Base-by-base conservation (phyloP, 2,888 invertebrate genomes). In the Drosophila trichaetosa region DNA sequence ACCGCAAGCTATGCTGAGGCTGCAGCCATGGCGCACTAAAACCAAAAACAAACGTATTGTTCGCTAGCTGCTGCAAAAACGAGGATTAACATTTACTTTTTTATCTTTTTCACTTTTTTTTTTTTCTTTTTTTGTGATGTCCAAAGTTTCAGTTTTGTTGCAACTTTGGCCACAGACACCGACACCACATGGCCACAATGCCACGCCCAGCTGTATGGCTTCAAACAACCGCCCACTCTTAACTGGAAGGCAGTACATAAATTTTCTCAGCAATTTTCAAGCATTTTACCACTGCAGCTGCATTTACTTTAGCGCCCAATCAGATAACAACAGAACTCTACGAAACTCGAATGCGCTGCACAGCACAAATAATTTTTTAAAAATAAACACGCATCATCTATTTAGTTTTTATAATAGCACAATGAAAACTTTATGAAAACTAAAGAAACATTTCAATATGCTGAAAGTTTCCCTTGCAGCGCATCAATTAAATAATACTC, bases 11-110 rank as follows among this genome's bases (percentile, higher is more conserved):
- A 86, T 85, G 88, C 90, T 67, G 85, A 68, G 57, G 73, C 72
- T 64, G 72, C 58, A 57, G 65, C 69, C 58, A 40, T 52, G 54
- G 76, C 68, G 56, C 69, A 66, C 64, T 38, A 65, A 52, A 60
- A 69, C 78, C 76, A 82, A 89, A 89, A 87, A 83, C 76, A 89
- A 85, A 73, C 85, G 85, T 84, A 87, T 87, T 89, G 85, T 85
- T 73, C 74, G 65, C 69, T 66, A 42, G 62, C 53, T 76, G 66
- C 77, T 80, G 76, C 69, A 60, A 69, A 79, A 69, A 58, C 52
- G 67, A 70, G 71, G 62, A 83, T 76, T 76, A 80, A 71, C 38
- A 68, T 49, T 56, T 40, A 31, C 48, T 48, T 38, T 48, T n/a
- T 49, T 59, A 13, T 34, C 24, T 34, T 42, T 34, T 36, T 16